Evolutionary conservation across 2,888 invertebrate genomes (phyloP).

Genomic region (Agrochola lychnidis): DNA sequence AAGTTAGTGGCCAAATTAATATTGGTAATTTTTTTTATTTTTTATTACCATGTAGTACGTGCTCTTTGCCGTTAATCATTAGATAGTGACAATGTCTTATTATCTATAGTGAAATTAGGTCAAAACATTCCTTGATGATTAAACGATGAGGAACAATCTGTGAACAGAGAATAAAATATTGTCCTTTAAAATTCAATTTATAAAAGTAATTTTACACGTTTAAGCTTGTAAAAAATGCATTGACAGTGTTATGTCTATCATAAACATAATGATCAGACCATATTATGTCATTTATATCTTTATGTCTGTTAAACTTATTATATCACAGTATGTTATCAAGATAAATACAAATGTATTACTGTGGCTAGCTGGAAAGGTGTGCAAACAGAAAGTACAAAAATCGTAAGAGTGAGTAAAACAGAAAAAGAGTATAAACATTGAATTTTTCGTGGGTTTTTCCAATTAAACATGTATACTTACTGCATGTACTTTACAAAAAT

Average conservation of each 20-base stretch:
- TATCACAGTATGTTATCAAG: not conserved
- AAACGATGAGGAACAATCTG: not conserved
- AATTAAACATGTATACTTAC: not conserved
- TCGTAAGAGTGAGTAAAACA: not conserved
- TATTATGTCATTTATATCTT: not conserved
- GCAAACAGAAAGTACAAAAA: not conserved
- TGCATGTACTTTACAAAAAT: not conserved
- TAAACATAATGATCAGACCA: not conserved
- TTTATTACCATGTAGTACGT: not conserved
- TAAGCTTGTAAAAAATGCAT: not conserved
- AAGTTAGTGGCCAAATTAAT: not conserved
- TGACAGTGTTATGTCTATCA: not conserved
- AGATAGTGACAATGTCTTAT: not conserved
- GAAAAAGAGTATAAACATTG: not conserved
- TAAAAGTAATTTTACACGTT: not conserved
- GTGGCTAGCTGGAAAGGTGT: not conserved
- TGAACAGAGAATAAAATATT: not conserved
- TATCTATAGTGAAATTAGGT: not conserved
- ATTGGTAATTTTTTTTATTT: no score
- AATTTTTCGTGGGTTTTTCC: not conserved
- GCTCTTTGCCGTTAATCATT: not conserved
- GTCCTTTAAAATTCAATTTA: not conserved
- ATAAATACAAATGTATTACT: not conserved
- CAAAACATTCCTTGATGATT: not conserved
- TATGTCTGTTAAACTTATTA: no score